These are phyloP conservation scores for Sebastes dallii DNA, from an alignment of 2,797 vertebrate species.

Conservation along the genomic window DNA sequence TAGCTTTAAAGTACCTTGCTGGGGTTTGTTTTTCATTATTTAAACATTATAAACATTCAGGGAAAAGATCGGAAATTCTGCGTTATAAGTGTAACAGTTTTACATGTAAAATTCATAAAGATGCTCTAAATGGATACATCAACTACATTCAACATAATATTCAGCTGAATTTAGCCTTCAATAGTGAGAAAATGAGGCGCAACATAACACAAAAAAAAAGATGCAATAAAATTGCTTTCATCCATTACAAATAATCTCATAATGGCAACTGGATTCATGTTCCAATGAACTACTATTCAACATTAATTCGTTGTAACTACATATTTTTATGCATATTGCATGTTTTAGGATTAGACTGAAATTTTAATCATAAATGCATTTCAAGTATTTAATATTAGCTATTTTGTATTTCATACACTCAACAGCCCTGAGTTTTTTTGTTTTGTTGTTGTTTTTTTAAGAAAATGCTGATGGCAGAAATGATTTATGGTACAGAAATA, in stretches of 20 bases:
- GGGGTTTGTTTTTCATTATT: not conserved
- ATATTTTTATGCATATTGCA: not conserved
- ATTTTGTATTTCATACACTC: constrained; percentile 4
- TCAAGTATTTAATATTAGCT: constrained; percentile 21
- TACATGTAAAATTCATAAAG: constrained; percentile 8
- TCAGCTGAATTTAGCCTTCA: not conserved
- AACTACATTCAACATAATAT: constrained; percentile 10
- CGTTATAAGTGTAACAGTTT: not conserved
- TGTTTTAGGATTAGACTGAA: not conserved
- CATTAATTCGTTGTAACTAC: not conserved
- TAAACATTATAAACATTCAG: not conserved
- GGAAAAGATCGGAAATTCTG: not conserved
- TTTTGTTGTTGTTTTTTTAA: not conserved
- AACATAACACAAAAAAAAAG: not conserved
- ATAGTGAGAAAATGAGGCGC: not conserved
- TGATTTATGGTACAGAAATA: not conserved
- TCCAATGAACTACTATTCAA: not conserved
- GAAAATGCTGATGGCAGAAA: not conserved
- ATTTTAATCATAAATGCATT: constrained; percentile 10
- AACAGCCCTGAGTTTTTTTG: constrained; percentile 45
- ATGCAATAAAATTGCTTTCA: constrained; percentile 1
- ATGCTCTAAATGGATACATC: not conserved
- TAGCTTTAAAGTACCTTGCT: constrained; percentile 6
- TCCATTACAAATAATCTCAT: constrained; percentile 52
- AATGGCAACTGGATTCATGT: constrained; percentile 22